Evolutionary conservation across 2,113 vertebrate species (phyloP).

Genomic region (Callospermophilus lateralis): DNA sequence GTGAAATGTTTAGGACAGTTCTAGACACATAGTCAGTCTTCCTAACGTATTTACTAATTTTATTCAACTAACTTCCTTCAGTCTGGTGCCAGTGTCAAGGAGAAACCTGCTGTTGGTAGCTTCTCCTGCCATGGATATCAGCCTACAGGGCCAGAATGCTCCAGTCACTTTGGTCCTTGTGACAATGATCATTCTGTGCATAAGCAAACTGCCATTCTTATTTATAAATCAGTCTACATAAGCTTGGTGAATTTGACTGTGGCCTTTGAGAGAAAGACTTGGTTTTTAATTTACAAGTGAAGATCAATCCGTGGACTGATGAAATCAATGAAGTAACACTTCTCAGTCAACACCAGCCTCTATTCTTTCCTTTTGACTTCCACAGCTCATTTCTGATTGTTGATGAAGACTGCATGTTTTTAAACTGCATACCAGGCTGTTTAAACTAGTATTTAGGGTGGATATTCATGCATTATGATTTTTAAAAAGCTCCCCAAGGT

Average conservation of each 20-base stretch:
- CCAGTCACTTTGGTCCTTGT: not conserved
- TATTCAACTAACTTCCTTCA: not conserved
- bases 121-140: not conserved
- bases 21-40: not conserved
- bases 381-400: not conserved
- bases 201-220: not conserved
- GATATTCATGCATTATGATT: not conserved
- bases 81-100: not conserved
- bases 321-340: not conserved
- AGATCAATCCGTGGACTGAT: not conserved
- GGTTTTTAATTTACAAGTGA: constrained; percentile 53
- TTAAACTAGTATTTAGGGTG: not conserved
- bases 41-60: not conserved
- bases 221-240: constrained; percentile 30
- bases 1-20: not conserved
- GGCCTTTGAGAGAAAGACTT: constrained; percentile 27
- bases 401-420: not conserved
- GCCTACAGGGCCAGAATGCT: not conserved
- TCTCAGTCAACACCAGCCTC: not conserved
- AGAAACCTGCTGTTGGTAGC: not conserved
- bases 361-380: not conserved
- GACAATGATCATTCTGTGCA: not conserved
- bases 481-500: not conserved
- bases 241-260: constrained; percentile 11
- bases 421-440: not conserved